Base-by-base conservation (phyloP, 2,113 vertebrate species). In the Cyprinodon tularosa region DNA sequence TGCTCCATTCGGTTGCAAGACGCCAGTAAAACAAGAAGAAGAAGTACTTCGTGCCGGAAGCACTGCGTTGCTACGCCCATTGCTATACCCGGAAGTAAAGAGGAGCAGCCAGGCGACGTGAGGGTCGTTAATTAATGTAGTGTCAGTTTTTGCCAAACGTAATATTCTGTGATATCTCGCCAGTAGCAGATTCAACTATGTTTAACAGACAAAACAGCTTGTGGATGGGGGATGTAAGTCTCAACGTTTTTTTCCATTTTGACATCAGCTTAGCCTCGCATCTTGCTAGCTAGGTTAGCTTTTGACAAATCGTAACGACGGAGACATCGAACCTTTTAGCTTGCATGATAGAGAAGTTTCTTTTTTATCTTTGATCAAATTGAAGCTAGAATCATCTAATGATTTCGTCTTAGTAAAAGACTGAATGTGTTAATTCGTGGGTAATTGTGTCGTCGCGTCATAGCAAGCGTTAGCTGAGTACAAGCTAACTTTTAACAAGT, bases 221-320 rank as follows among this genome's bases (percentile, higher is more conserved):
- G 10, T 95, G 94, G 94, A 95, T 95, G 94, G 94, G 94, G 74
- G 94, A 95, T 60, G 94, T 95, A 92, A 61, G 94, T 93, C 62
- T 72, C 57, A 86, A 62, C 44, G 48, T 62, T 38, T 59, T 2
- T 45, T 15, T 73, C 59, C 1, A 9, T 73, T 29, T 63, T 6
- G 8, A 12, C 12, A 13, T 78, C 79, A 86, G 81, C 81, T 74
- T 81, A 72, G 84, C 80, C 22, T 0, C 12, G 71, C 53, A 29
- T 6, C 29, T 11, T 47, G 62, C 63, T 74, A 81, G 79, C 77
- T 39, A 39, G 15, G 45, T 72, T 83, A 74, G 72, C 82, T 45
- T 12, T 12, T 20, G 3, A 40, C 64, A 50, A 47, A 29, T 47
- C 47, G 0, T 22, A 29, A 8, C 3, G 1, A 62, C 62, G 53